phyloP scores from a whole-genome alignment of 2,888 invertebrate genomes.

The Hedya salicella region DNA sequence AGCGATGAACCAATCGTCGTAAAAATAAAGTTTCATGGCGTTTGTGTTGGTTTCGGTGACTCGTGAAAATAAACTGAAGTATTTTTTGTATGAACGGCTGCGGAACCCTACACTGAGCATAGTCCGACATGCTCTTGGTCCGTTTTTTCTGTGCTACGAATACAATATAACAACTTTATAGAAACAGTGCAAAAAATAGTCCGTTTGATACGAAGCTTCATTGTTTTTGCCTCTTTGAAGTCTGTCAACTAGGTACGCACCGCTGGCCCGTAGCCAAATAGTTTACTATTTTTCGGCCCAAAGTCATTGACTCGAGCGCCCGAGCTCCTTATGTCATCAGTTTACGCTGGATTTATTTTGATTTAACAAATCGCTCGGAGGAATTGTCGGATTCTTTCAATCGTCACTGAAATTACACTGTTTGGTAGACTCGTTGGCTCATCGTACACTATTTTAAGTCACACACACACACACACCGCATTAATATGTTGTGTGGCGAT shows the following conservation, averaged over 20 bases:
- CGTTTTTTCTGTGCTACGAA: too few species aligned
- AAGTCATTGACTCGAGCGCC: conserved; percentile 38
- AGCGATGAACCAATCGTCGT: too few species aligned
- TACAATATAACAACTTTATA: too few species aligned
- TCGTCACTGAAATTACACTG: conserved; percentile 15
- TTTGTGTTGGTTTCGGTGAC: too few species aligned
- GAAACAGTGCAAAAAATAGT: conserved; percentile 6
- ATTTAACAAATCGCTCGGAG: conserved; percentile 22
- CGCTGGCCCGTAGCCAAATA: conserved; percentile 36
- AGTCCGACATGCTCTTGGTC: too few species aligned
- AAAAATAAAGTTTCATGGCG: too few species aligned
- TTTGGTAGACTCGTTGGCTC: conserved; percentile 13
- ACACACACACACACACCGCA: neutral
- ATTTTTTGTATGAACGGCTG: too few species aligned
- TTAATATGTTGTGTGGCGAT: neutral
- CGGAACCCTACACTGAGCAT: too few species aligned
- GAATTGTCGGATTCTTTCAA: conserved; percentile 26
- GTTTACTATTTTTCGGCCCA: conserved; percentile 41
- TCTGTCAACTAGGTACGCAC: conserved; percentile 16
- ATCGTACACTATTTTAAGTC: conserved; percentile 20
- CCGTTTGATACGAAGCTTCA: conserved; percentile 1
- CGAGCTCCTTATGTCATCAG: conserved; percentile 37
- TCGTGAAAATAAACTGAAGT: too few species aligned
- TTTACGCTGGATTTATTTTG: conserved; percentile 23
- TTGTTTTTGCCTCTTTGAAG: conserved; percentile 33